Conservation (phyloP, 2,888 invertebrate species). For the Pinctada fucata region DNA sequence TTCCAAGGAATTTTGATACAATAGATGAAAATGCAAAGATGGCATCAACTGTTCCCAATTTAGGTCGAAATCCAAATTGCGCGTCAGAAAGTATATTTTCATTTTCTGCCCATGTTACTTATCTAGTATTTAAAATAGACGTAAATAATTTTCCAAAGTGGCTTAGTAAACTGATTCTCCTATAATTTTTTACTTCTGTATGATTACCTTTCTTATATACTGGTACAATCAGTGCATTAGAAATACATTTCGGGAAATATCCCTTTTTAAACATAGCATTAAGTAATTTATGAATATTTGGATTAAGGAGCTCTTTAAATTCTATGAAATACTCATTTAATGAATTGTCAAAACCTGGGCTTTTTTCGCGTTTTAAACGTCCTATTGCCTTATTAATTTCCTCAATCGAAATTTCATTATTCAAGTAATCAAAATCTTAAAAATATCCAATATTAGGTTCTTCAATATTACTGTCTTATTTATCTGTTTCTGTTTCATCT, state of each 20-base stretch:
- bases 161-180: conserved; percentile 28
- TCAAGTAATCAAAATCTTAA: neutral
- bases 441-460: neutral
- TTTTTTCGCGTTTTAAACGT: conserved; percentile 8
- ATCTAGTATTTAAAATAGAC: conserved; percentile 32
- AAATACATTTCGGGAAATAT: conserved; percentile 21
- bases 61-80: conserved; percentile 16
- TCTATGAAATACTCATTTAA: conserved; percentile 16
- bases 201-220: conserved; percentile 27
- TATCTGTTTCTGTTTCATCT: too few species aligned
- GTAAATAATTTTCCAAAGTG: conserved; percentile 27
- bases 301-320: conserved; percentile 12
- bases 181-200: conserved; percentile 22
- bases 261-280: conserved; percentile 24
- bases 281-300: conserved; percentile 6
- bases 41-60: too few species aligned
- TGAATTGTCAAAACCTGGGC: conserved; percentile 11
- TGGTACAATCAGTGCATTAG: conserved; percentile 27
- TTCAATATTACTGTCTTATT: too few species aligned
- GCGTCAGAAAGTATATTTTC: conserved; percentile 8
- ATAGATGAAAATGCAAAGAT: too few species aligned
- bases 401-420: neutral
- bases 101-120: conserved; percentile 9
- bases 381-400: conserved; percentile 8
- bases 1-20: too few species aligned